These are phyloP conservation scores for Cryptus armator DNA, from an alignment of 2,888 invertebrate genomes.

Conservation along the genomic window DNA sequence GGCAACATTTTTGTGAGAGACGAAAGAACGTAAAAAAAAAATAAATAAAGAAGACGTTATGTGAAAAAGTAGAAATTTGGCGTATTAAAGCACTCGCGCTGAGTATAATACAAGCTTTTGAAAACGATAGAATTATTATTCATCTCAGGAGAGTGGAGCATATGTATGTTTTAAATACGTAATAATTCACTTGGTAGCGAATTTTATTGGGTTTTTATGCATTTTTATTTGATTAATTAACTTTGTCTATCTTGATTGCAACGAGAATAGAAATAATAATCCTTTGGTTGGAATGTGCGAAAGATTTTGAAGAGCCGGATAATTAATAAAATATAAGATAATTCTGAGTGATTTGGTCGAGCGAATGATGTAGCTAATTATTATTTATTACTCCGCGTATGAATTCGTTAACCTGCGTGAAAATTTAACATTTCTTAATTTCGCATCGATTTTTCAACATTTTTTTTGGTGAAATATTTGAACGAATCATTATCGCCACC, in stretches of 20 bases:
- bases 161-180: conserved; percentile 4
- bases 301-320: conserved; percentile 56
- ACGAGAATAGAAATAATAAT: conserved; percentile 51
- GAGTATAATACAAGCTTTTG: not conserved
- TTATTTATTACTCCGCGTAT: no score
- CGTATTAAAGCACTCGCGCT: not conserved
- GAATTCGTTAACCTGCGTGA: no score
- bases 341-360: no score
- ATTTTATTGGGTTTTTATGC: conserved; percentile 11
- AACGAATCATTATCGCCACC: no score
- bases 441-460: no score
- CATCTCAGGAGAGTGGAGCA: not conserved
- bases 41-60: not conserved
- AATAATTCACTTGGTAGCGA: conserved; percentile 45
- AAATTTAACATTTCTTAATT: no score
- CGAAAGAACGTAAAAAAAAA: not conserved
- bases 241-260: conserved; percentile 47
- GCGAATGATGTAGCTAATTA: no score
- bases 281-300: not conserved
- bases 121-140: not conserved
- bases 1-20: not conserved
- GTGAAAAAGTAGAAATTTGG: not conserved
- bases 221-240: conserved; percentile 44
- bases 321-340: not conserved
- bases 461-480: no score